Base-by-base conservation (phyloP, 2,888 invertebrate genomes). In the Ctenicera cuprea region DNA sequence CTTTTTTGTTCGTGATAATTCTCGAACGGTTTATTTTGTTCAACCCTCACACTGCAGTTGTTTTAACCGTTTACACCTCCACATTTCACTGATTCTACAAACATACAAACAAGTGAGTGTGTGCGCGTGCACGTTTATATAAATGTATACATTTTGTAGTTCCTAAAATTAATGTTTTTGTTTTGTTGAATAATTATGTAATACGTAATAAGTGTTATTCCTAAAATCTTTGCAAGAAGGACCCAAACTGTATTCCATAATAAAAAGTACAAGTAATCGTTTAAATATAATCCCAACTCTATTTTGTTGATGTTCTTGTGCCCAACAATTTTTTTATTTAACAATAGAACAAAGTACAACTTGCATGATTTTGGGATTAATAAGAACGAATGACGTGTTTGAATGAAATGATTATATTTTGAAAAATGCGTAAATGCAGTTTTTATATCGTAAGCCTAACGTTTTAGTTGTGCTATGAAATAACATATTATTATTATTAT, bases 401-500 rank as follows among this genome's bases (percentile, higher is more conserved):
- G 22, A 43, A 33, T 33, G 59, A 59, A 20, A 37, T 50, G 20
- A 38, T 62, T 62, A 43, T 62, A 62, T 38, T 43, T n/a, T 45
- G n/a, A n/a, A n/a, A 41, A 73, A 70, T 33, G 73, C 71, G 73
- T 76, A 79, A 75, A 77, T 73, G 71, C 52, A 71, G 59, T 77
- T 79, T 69, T 77, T 69, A 82, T 81, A 82, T 81, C 81, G 81
- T 82, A 80, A 81, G 83, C 83, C 83, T 83, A 82, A 83, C 80
- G 81, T 79, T 81, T 82, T 81, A 82, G 79, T 83, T 83, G 82
- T 82, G 82, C 80, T 80, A 81, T 78, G 79, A 80, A 80, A 73
- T 68, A 75, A 76, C 59, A 37, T 38, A 11, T 59, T 16, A 57
- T 57, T 30, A 73, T 70, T 26, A 26, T 26, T 2, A 52, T 69